Evolutionary conservation across 2,113 vertebrate genomes (phyloP).

Genomic region (Rhabdomys dilectus): DNA sequence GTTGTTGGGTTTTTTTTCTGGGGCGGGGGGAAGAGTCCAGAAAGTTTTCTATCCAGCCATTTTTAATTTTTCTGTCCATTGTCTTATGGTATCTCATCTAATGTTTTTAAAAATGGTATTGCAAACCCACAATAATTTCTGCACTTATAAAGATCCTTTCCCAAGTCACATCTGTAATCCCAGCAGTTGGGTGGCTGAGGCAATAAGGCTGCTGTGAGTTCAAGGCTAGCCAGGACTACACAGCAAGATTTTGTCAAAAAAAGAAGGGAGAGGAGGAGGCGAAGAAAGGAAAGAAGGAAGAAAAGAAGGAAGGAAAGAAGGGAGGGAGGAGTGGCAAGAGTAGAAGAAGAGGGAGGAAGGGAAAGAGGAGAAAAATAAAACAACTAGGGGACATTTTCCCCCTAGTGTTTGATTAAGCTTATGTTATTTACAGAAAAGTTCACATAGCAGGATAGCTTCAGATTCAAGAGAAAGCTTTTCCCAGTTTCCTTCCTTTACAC

Average conservation of each 20-base stretch:
- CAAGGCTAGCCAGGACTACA: background rate
- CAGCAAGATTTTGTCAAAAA: background rate
- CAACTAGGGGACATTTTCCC: background rate
- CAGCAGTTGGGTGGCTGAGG: background rate
- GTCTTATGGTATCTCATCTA: background rate
- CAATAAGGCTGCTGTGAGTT: background rate
- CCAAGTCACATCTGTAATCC: background rate
- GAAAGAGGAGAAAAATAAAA: background rate
- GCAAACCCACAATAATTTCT: slow-evolving; percentile 10
- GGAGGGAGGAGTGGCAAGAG: background rate
- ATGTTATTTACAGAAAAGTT: slow-evolving; percentile 8
- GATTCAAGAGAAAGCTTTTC: background rate
- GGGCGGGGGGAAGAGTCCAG: background rate
- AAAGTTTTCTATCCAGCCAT: slow-evolving; percentile 9
- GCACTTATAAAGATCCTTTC: background rate
- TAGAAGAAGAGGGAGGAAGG: background rate
- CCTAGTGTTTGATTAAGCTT: background rate
- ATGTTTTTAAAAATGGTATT: background rate
- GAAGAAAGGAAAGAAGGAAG: background rate
- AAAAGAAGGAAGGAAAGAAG: background rate
- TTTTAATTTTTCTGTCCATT: slow-evolving; percentile 38
- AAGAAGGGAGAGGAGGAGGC: background rate
- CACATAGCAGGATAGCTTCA: background rate
- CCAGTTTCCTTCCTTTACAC: background rate
- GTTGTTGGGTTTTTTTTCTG: background rate